Evolutionary conservation across 2,888 invertebrate genomes (phyloP).

Genomic region (Branchellion lobata): DNA sequence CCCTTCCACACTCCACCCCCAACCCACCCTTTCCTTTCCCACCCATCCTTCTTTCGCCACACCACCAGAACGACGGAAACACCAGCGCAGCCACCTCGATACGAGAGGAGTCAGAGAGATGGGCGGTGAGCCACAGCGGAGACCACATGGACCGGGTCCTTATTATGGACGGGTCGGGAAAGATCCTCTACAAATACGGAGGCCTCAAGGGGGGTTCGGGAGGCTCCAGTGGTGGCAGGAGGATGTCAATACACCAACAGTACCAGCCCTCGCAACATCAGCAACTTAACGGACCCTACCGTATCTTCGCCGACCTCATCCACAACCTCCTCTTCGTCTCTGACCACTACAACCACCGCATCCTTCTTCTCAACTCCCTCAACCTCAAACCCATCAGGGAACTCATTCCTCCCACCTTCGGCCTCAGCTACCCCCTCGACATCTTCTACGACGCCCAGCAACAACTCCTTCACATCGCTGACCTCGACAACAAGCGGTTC

Average conservation of each 20-base stretch:
- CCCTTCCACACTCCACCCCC: too few relatives aligned
- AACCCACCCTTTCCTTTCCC: too few relatives aligned
- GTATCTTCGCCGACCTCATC: constrained; percentile 31
- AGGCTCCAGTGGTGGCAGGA: background rate
- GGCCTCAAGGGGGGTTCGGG: constrained; percentile 33
- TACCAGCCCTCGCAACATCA: constrained; percentile 8
- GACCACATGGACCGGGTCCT: constrained; percentile 8
- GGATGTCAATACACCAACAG: background rate
- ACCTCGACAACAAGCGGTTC: constrained; percentile 41
- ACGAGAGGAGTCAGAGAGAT: constrained; percentile 22
- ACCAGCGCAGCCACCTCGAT: constrained; percentile 21
- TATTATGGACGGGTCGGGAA: constrained; percentile 35
- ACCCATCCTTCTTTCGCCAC: too few relatives aligned
- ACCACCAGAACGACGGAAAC: constrained; percentile 20
- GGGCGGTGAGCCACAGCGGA: constrained; percentile 30
- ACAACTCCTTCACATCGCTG: constrained; percentile 39
- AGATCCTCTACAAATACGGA: constrained; percentile 28
- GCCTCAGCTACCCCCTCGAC: constrained; percentile 37
- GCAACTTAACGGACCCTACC: constrained; percentile 35
- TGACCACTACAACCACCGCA: constrained; percentile 41
- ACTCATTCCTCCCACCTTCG: constrained; percentile 35
- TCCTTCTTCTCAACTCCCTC: constrained; percentile 28
- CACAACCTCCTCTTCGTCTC: constrained; percentile 40
- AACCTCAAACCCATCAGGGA: constrained; percentile 32
- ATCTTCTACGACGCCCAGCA: constrained; percentile 25